phyloP scores from a whole-genome alignment of 1,140 invertebrate genomes.

The Anastrepha obliqua region DNA sequence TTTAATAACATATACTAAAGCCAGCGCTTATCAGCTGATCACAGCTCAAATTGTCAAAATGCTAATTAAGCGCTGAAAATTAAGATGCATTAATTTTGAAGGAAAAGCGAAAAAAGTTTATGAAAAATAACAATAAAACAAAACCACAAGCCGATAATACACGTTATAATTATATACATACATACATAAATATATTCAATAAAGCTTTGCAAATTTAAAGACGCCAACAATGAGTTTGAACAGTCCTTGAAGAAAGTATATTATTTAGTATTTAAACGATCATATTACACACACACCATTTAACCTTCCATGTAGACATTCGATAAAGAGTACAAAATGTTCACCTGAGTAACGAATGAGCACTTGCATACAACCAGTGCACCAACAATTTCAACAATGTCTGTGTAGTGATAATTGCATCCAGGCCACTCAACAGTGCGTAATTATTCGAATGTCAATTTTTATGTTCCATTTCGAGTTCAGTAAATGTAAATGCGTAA shows the following conservation, averaged over 20 bases:
- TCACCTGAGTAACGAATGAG: too few relatives aligned
- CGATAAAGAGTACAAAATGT: too few relatives aligned
- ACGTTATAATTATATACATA: constrained; percentile 1
- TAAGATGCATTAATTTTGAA: not conserved
- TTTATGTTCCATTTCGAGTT: not conserved
- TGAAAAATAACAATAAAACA: not conserved
- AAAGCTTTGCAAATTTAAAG: constrained; percentile 36
- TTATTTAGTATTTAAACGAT: too few relatives aligned
- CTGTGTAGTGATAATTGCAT: not conserved
- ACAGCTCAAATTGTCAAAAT: not conserved
- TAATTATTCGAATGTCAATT: constrained; percentile 39
- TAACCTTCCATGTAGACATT: too few relatives aligned
- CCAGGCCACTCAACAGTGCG: not conserved
- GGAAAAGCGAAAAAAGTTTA: not conserved
- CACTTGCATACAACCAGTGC: not conserved
- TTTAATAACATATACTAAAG: not conserved
- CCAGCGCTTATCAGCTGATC: not conserved
- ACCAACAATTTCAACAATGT: not conserved
- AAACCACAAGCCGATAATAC: not conserved
- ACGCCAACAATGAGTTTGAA: constrained; percentile 35
- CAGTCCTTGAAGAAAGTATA: constrained; percentile 14
- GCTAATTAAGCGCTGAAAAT: not conserved
- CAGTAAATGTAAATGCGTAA: not conserved
- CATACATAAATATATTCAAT: constrained; percentile 27
- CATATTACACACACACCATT: too few relatives aligned